Base-by-base conservation (phyloP, 2,888 invertebrate genomes). In the Machimus rusticus region DNA sequence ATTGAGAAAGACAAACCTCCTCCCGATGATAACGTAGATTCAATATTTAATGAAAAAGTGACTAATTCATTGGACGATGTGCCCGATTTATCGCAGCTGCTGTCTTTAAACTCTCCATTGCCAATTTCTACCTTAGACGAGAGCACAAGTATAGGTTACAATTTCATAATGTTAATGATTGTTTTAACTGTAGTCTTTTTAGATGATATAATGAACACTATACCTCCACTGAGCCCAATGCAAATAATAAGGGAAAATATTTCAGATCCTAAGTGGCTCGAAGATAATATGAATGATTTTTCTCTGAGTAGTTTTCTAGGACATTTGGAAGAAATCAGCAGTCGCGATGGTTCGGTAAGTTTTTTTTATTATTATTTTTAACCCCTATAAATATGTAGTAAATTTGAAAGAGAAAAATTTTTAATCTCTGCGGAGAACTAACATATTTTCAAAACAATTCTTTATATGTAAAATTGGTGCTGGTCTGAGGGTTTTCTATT, bases 221-320 rank as follows among this genome's bases (percentile, higher is more conserved):
- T 90, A 86, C 92, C 93, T 12, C 90, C 93, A 1, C 91, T 95
- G 90, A 96, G 95, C 31, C 96, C 96, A 16, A 95, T 95, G 85
- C 94, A 95, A 74, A 93, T 96, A 90, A 92, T 96, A 88, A 94
- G 95, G 88, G 95, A 95, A 31, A 90, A 91, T 5, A 90, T 91
- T 2, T 91, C 92, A 2, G 92, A 92, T 90, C 91, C 92, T 2
- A 91, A 92, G 82, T 93, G 93, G 93, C 90, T 93, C 66, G 92
- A 92, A 86, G 93, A 92, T 0, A 95, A 97, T 91, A 96, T 96
- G 78, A 96, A 95, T 87, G 98, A 98, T 93, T 96, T 97, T 93
- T 98, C 97, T 6, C 94, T 98, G 84, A 97, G 97, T 92, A 97
- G 97, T 92, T 95, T 98, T 91, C 94, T 98, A 86, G 96, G 96